These are phyloP conservation scores for Fregata magnificens DNA, from an alignment of 2,113 vertebrate species.

Conservation along the genomic window DNA sequence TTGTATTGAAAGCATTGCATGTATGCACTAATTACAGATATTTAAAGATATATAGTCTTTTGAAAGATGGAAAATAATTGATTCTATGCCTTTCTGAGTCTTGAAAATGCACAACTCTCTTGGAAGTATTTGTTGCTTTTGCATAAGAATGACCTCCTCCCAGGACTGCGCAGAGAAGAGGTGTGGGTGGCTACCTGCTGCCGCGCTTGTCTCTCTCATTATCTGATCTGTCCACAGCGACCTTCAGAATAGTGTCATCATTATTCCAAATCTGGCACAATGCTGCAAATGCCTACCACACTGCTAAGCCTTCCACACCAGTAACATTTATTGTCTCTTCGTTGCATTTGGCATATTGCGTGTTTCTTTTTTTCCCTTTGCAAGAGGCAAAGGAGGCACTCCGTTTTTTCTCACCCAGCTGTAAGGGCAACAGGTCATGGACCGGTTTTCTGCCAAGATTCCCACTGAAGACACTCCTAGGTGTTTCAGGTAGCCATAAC, in stretches of 20 bases:
- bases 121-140: not conserved
- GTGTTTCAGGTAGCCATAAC: not conserved
- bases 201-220: rapidly evolving
- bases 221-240: rapidly evolving
- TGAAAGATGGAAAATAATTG: not conserved
- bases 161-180: not conserved
- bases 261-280: not conserved
- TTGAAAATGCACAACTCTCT: not conserved
- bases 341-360: rapidly evolving
- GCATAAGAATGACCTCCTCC: not conserved
- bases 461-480: not conserved
- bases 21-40: not conserved
- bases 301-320: not conserved
- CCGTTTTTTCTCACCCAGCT: not conserved
- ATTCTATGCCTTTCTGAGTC: not conserved
- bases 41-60: not conserved
- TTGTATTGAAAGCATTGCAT: not conserved
- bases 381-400: too few relatives aligned
- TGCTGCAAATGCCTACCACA: not conserved
- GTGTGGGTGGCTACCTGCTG: too few relatives aligned
- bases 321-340: not conserved
- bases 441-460: not conserved
- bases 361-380: not conserved
- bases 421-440: too few relatives aligned
- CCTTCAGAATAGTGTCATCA: too few relatives aligned